Base-by-base conservation (phyloP, 2,797 vertebrate species). In the Mormyrus proboscirostris region DNA sequence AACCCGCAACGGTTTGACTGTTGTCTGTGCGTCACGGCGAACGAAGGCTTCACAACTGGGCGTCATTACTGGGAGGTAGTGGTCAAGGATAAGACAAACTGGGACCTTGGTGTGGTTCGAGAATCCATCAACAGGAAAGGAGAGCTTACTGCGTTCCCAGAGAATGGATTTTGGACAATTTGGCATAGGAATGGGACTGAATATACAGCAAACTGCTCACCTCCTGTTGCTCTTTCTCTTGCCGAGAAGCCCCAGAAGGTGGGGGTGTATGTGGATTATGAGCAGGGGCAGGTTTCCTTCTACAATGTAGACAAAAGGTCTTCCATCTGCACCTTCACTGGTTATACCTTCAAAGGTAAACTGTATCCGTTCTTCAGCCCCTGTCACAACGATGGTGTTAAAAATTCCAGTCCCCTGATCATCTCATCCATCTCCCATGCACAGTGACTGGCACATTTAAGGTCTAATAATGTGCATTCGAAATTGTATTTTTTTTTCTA, bases 1-100 rank as follows among this genome's bases (percentile, higher is more conserved):
- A 92, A 92, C 89, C 92, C 93, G 0, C 79, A 92, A 89, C 94
- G 95, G 55, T 96, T 95, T 89, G 94, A 94, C 91, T 94, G 94
- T 0, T 93, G 95, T 0, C 83, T 94, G 49, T 94, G 95, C 1
- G 91, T 95, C 49, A 89, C 95, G 91, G 95, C 93, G 3, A 94
- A 92, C 86, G 92, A 95, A 57, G 91, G 93, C 4, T 95, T 95
- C 91, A 92, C 92, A 33, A 93, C 90, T 0, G 94, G 95, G 0
- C 93, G 93, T 88, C 93, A 95, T 87, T 96, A 95, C 91, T 96
- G 90, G 29, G 95, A 95, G 87, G 95, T 96, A 8, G 91, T 93
- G 86, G 95, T 96, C 90, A 93, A 92, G 38, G 93, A 92, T 44
- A 95, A 95, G 92, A 95, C 93, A 0, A 94, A 95, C 89, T 96